Percentiles rank a stretch among this genome's conserved stretches.
Evolutionary conservation across 2,113 vertebrate genomes (phyloP).

Genomic region (Chinchilla lanigera): DNA sequence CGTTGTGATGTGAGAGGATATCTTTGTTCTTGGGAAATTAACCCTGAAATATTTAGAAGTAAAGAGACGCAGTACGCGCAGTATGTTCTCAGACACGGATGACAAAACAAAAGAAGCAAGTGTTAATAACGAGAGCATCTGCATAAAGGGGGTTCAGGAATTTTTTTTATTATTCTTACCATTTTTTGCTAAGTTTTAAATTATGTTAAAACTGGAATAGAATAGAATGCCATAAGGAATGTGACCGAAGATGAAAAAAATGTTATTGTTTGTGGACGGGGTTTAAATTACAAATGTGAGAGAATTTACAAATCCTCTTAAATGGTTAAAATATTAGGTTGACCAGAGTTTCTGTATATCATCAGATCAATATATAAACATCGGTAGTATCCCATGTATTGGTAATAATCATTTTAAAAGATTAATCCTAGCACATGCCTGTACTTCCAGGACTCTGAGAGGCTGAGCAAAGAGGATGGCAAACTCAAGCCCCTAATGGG

Average conservation of each 20-base stretch:
- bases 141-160: neutral
- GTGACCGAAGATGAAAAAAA: neutral
- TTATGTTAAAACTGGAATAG: neutral
- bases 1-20: neutral
- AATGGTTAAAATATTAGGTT: neutral
- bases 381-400: neutral
- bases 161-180: neutral
- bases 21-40: neutral
- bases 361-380: neutral
- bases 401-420: neutral
- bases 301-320: neutral
- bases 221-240: neutral
- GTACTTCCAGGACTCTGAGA: neutral
- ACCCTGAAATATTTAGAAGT: neutral
- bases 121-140: neutral
- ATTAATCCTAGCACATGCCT: neutral
- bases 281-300: neutral
- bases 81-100: neutral
- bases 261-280: neutral
- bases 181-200: neutral
- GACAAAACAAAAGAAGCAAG: neutral
- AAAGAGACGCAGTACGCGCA: neutral
- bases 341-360: neutral
- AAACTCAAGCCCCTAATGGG: neutral
- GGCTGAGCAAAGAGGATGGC: neutral